Base-by-base conservation (phyloP, 1,140 invertebrate genomes). In the Zaprionus vittiger region DNA sequence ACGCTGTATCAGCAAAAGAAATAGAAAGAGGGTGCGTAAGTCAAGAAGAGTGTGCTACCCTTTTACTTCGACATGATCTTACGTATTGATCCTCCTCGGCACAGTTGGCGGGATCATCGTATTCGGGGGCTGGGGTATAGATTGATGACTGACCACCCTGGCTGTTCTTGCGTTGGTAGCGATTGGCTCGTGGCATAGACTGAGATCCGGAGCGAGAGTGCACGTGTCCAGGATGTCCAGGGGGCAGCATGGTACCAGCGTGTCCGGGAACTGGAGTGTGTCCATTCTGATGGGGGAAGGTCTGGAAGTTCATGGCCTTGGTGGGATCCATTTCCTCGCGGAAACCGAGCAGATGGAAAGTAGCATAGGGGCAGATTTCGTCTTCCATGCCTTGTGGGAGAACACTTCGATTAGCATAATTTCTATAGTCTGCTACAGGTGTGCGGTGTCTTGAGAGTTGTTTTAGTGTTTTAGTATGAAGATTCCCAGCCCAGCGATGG, bases 331-430 rank as follows among this genome's bases (percentile, higher is more conserved):
- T 98, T 95, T 98, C 97, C 93, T 98, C 97, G 77, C 97, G 96
- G 96, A 98, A 98, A 80, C 97, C 97, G 57, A 98, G 95, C 79
- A 98, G 94, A 93, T 98, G 97, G 96, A 98, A 98, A 15, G 97
- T 98, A 3, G 97, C 97, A 93, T 98, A 98, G 14, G 97, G 97
- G 93, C 97, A 98, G 92, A 98, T 98, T 93, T 98, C 97, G 93
- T 98, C 97, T 93, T 98, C 97, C 95, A 97, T 97, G 93, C 97
- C 97, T 97, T 91, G 44, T 59, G 66, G 34, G 15, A 79, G 15
- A 56, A 71, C 5, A 47, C 28, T 7, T 59, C 60, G 47, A 62
- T 87, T 87, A 89, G 55, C 9, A 24, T 0, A 4, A 17, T 28
- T 41, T 47, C 11, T 24, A 2, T 1, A 15, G 15, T 4, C 0